A percentile compares a stretch with the other conserved stretches of the same genome.
Conservation (phyloP, 92 coral and sea anemone species). For the Epizoanthus ramosus region DNA sequence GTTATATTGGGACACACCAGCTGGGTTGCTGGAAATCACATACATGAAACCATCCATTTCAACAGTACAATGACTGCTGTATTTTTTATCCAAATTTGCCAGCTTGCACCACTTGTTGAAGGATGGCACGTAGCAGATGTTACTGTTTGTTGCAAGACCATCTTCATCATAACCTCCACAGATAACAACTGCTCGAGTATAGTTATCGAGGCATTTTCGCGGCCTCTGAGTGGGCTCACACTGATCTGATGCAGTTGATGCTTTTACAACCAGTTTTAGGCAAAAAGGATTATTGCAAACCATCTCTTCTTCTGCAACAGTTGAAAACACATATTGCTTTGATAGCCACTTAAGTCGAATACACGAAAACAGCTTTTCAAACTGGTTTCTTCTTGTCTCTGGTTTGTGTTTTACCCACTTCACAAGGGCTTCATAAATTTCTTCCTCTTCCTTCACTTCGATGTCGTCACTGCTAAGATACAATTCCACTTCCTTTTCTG, state of each 20-base stretch:
- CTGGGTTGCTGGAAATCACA: not conserved
- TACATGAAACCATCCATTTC: not conserved
- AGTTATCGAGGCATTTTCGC: not conserved
- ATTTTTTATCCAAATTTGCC: not conserved
- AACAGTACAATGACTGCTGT: not conserved
- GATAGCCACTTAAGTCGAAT: too few species aligned
- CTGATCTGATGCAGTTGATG: not conserved
- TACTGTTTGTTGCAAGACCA: not conserved
- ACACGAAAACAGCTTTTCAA: too few species aligned
- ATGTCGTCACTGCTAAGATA: too few species aligned
- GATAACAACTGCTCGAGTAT: not conserved
- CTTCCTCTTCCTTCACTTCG: too few species aligned
- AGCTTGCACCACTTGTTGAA: not conserved
- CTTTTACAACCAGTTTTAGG: not conserved
- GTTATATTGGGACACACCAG: not conserved
- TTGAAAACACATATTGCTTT: too few species aligned
- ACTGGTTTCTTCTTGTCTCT: too few species aligned
- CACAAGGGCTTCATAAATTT: too few species aligned
- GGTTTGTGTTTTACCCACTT: too few species aligned
- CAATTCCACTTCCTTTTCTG: too few species aligned
- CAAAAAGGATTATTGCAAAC: not conserved
- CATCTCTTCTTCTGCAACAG: too few species aligned
- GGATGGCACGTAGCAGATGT: constrained; percentile 1
- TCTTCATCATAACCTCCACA: not conserved
- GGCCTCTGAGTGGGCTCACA: not conserved